These are phyloP conservation scores for Sparus aurata DNA, from an alignment of 2,797 vertebrate species.

Conservation along the genomic window DNA sequence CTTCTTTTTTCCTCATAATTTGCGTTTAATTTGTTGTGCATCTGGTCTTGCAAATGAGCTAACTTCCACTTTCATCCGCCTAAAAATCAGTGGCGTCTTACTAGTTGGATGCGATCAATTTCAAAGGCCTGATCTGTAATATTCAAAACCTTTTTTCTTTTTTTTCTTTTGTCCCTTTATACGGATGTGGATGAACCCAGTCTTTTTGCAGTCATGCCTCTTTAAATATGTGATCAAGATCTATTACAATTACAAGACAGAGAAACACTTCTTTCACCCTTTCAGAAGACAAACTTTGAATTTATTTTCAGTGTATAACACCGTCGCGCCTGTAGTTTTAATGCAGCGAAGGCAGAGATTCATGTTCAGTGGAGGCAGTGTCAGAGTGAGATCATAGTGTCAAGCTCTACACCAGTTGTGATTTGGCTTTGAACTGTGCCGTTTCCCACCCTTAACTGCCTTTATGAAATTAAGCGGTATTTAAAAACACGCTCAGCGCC, in stretches of 20 bases:
- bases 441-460: constrained; percentile 16
- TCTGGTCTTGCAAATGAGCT: constrained; percentile 2
- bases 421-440: constrained; percentile 54
- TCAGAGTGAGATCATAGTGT: constrained; percentile 33
- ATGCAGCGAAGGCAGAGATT: neutral
- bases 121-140: neutral
- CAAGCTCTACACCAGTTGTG: constrained; percentile 57
- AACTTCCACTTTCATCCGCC: neutral
- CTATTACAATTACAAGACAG: neutral
- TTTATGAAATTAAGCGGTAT: constrained; percentile 43
- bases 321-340: neutral
- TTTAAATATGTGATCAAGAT: neutral
- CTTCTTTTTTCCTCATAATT: constrained; percentile 3
- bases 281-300: neutral
- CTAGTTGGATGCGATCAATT: neutral
- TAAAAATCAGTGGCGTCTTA: constrained; percentile 1
- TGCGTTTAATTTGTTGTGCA: neutral
- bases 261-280: neutral
- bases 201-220: neutral
- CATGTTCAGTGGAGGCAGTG: constrained; percentile 8
- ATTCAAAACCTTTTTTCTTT: constrained; percentile 12
- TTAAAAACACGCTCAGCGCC: constrained; percentile 31
- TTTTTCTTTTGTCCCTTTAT: neutral
- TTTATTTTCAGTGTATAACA: neutral
- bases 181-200: neutral